phyloP scores from a whole-genome alignment of 2,888 invertebrate genomes.

The Neoitamus cyanurus region DNA sequence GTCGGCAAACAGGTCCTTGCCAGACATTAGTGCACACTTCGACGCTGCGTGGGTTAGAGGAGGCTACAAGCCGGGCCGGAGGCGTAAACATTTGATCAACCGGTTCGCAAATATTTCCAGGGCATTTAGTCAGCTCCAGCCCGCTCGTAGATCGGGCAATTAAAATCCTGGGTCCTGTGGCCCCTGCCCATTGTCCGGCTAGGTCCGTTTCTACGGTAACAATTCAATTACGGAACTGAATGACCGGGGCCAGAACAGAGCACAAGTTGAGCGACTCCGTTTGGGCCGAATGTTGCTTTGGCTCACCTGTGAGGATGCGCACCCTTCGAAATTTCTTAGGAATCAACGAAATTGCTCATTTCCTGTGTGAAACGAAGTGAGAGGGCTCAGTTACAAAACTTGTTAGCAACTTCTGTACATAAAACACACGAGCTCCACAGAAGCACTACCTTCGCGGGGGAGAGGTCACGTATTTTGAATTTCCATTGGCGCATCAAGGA shows the following conservation, averaged over 20 bases:
- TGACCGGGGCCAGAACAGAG: neutral
- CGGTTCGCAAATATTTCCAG: conserved; percentile 22
- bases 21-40: conserved; percentile 22
- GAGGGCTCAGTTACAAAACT: conserved; percentile 43
- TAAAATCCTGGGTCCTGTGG: neutral
- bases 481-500: conserved; percentile 30
- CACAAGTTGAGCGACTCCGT: neutral
- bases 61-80: neutral
- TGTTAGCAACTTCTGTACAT: conserved; percentile 43
- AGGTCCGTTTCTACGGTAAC: neutral
- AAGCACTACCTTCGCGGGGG: neutral
- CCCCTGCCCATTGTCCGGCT: neutral
- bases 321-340: conserved; percentile 15
- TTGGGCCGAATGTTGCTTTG: neutral
- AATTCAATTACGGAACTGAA: conserved; percentile 14
- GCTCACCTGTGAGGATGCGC: conserved; percentile 41
- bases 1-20: neutral
- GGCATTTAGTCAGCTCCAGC: neutral
- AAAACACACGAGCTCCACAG: conserved; percentile 2
- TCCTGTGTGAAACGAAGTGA: conserved; percentile 29
- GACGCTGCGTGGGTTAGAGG: neutral
- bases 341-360: conserved; percentile 44
- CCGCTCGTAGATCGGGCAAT: neutral
- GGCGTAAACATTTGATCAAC: conserved; percentile 27
- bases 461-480: conserved; percentile 36